These are phyloP conservation scores for Nycteola revayana DNA, from an alignment of 2,888 invertebrate species.

Conservation along the genomic window DNA sequence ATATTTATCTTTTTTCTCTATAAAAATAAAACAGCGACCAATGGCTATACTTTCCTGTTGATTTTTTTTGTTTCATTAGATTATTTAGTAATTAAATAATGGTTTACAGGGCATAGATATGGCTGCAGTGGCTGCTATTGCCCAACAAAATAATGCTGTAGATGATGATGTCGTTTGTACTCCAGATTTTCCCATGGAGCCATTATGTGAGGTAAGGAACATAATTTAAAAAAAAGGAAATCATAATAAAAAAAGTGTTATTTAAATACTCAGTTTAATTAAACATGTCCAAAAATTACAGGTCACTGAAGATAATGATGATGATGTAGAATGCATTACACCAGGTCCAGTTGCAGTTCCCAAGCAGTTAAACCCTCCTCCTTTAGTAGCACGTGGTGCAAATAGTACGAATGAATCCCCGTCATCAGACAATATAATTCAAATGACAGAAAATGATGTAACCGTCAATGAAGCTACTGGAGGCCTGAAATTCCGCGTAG, in stretches of 20 bases:
- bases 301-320: conserved; percentile 74
- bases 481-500: conserved; percentile 74
- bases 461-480: conserved; percentile 74
- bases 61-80: no score
- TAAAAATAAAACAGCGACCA: no score
- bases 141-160: conserved; percentile 25
- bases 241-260: no score
- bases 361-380: conserved; percentile 41
- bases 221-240: no score
- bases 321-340: conserved; percentile 75
- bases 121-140: conserved; percentile 38
- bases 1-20: no score
- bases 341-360: conserved; percentile 56
- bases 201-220: conserved; percentile 72
- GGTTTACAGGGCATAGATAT: conserved; percentile 67
- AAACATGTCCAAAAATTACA: conserved; percentile 34
- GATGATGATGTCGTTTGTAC: conserved; percentile 84
- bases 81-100: no score
- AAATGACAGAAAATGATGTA: conserved; percentile 78
- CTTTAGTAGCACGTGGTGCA: conserved; percentile 35
- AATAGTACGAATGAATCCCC: conserved; percentile 40
- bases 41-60: no score
- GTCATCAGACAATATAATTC: conserved; percentile 63
- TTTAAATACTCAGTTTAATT: no score
- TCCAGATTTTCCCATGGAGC: conserved; percentile 80